Evolutionary conservation across 2,888 invertebrate species (phyloP).

Genomic region (Metacarcinus magister): DNA sequence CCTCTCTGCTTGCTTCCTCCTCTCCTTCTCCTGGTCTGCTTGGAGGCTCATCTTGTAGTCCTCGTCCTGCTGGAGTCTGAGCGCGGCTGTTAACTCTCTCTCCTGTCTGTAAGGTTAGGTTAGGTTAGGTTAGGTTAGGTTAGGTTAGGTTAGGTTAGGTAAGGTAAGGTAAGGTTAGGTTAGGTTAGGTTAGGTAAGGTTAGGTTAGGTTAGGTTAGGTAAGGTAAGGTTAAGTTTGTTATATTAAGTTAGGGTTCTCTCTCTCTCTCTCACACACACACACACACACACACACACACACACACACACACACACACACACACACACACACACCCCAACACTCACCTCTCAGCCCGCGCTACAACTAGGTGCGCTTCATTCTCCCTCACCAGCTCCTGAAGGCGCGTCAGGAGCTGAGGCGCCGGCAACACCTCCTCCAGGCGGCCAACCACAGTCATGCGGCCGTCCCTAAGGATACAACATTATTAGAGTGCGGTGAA

Average conservation of each 20-base stretch:
- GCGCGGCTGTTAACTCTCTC: conserved; percentile 92
- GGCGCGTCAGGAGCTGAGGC: conserved; percentile 89
- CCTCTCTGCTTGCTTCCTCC: conserved; percentile 88
- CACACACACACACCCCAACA: not conserved
- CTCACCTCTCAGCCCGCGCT: conserved; percentile 93
- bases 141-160: not conserved
- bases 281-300: not conserved
- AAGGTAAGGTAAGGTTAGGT: not conserved
- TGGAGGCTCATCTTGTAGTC: conserved; percentile 95
- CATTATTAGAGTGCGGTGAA: too few relatives aligned
- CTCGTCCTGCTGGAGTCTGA: conserved; percentile 96
- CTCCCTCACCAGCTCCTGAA: conserved; percentile 91
- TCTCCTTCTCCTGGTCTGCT: conserved; percentile 97
- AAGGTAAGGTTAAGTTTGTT: not conserved
- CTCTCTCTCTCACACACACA: not conserved
- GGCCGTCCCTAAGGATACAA: conserved; percentile 88
- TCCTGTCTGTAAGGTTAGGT: conserved; percentile 87
- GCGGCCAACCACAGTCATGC: conserved; percentile 95
- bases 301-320: not conserved
- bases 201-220: not conserved
- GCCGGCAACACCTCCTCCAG: conserved; percentile 94
- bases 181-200: not conserved
- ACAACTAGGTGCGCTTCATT: conserved; percentile 95
- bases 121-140: not conserved
- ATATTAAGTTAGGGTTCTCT: not conserved